phyloP scores from a whole-genome alignment of 1,140 invertebrate genomes.

The Aricia agestis region DNA sequence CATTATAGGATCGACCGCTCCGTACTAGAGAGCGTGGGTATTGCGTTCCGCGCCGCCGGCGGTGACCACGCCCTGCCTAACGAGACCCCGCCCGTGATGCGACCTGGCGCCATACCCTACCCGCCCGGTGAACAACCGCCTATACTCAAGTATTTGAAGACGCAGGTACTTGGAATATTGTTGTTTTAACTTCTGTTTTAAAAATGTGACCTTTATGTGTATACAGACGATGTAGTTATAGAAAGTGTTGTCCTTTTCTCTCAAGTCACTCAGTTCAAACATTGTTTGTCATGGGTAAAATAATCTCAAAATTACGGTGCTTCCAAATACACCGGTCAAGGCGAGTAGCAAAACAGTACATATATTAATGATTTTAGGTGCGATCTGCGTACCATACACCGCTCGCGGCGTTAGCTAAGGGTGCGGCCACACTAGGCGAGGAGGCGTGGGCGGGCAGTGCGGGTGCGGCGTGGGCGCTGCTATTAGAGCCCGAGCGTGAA shows the following conservation, averaged over 20 bases:
- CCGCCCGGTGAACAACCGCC: constrained; percentile 77
- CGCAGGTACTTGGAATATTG: constrained; percentile 78
- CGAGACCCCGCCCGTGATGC: constrained; percentile 33
- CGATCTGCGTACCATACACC: constrained; percentile 92
- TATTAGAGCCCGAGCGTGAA: constrained; percentile 89
- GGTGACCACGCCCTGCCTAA: constrained; percentile 46
- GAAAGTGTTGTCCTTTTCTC: too few species aligned
- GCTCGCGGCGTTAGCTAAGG: constrained; percentile 92
- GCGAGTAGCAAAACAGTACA: too few species aligned
- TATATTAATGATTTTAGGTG: constrained; percentile 77
- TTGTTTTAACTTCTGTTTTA: too few species aligned
- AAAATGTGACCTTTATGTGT: too few species aligned
- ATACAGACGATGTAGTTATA: too few species aligned
- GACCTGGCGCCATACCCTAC: constrained; percentile 47
- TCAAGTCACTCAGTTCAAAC: too few species aligned
- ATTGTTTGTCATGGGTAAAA: neutral
- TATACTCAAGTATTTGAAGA: constrained; percentile 91
- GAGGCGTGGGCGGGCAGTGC: constrained; percentile 92
- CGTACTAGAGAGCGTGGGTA: constrained; percentile 65
- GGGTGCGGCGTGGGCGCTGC: constrained; percentile 94
- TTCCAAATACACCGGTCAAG: too few species aligned
- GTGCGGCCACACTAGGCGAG: constrained; percentile 91
- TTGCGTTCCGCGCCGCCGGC: constrained; percentile 59
- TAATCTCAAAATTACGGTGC: neutral
- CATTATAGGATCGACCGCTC: constrained; percentile 63